Evolutionary conservation across 1,140 invertebrate species (phyloP), one percentile per base, ranked within the genome.

Genomic region (Drosophila leontia): DNA sequence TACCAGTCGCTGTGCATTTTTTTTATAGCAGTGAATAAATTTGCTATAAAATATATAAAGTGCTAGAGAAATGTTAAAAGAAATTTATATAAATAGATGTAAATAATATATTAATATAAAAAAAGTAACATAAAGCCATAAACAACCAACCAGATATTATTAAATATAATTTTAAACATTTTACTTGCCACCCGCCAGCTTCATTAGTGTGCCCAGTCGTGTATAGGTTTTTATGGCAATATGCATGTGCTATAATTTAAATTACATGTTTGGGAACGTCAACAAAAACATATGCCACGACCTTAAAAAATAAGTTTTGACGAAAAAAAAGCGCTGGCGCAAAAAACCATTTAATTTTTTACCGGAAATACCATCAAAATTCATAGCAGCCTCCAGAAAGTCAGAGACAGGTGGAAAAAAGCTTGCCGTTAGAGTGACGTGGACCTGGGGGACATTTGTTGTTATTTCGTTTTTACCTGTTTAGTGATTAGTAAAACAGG

Each of bases 231-330:
- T 69, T n/a, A 42, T 35, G 13, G 62, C 67, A 39, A 26, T 7
- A n/a, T 7, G 51, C 3, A n/a, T 44, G 35, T 35, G n/a, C 67
- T 26, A 68, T 55, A 68, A 68, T 44, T 7, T 12, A n/a, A 55
- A 45, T 70, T 42, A 50, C 29, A 17, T 32, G 29, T 17, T 41
- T 13, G 34, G 50, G 44, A 76, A 77, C 75, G 75, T 77, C 75
- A 77, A 77, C 75, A 77, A 76, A 76, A 68, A 64, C 72, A 45
- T 26, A 65, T 60, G 75, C 50, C 74, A 77, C 64, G 75, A 56
- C 19, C 34, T 47, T 23, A 68, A 41, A 60, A 68, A 50, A 60
- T 39, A 26, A 55, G n/a, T 57, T 48, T 26, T 32, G 4, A 8
- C 9, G 12, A 47, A 56, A 23, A 50, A 3, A n/a, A 13, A 45